Evolutionary conservation across 2,797 vertebrate genomes (phyloP).

Genomic region (Ctenopoma kingsleyae): DNA sequence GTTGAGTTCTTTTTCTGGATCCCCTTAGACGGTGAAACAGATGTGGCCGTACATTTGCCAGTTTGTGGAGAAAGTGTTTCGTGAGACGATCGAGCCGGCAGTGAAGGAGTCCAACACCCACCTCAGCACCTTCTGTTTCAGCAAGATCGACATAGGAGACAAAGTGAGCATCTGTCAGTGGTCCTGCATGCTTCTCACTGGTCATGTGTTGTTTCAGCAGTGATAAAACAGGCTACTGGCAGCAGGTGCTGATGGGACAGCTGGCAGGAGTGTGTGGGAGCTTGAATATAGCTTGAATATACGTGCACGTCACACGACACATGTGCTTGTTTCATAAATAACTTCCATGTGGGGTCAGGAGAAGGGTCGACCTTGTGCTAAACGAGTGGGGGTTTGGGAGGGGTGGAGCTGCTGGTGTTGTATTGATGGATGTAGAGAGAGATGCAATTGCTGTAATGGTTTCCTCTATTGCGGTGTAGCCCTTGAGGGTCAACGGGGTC

Average conservation of each 20-base stretch:
- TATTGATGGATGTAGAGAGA: constrained; percentile 36
- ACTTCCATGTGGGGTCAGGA: constrained; percentile 64
- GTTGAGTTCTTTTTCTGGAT: neutral
- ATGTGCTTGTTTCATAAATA: constrained; percentile 71
- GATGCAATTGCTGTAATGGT: constrained; percentile 34
- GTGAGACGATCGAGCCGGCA: constrained; percentile 93
- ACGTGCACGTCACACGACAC: constrained; percentile 40
- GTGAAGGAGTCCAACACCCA: constrained; percentile 92
- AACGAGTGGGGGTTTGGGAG: constrained; percentile 21
- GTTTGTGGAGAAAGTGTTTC: constrained; percentile 95
- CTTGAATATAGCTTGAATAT: constrained; percentile 24
- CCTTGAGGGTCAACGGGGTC: constrained; percentile 95
- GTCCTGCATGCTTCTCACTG: neutral
- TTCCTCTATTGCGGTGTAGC: constrained; percentile 82
- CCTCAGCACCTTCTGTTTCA: constrained; percentile 96
- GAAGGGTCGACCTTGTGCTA: constrained; percentile 53
- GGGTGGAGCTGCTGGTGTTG: constrained; percentile 30
- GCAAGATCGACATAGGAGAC: constrained; percentile 92
- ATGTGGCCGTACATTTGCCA: constrained; percentile 98
- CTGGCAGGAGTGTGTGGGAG: constrained; percentile 44
- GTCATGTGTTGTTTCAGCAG: constrained; percentile 31
- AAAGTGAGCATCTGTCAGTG: constrained; percentile 84
- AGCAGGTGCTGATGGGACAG: constrained; percentile 63
- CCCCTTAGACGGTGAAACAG: constrained; percentile 92
- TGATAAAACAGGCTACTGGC: constrained; percentile 28